Evolutionary conservation across 2,113 vertebrate species (phyloP), one percentile per base, ranked within the genome.

Genomic region (Monarcha castaneiventris): DNA sequence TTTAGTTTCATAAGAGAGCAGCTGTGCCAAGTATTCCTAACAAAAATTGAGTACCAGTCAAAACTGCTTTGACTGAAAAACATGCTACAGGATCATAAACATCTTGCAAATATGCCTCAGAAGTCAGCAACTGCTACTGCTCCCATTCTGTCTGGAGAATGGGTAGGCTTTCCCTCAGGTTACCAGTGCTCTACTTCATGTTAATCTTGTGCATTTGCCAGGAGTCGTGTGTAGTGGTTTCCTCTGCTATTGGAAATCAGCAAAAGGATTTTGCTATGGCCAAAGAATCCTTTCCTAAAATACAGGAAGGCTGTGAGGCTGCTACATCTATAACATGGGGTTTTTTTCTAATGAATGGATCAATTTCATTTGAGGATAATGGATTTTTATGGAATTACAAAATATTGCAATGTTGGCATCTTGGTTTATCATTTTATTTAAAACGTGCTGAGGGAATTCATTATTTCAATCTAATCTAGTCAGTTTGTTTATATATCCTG

Each of bases 1-100:
- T 92, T 94, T 83, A 35, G 49, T 87, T 93, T 96, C 74, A 39
- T 85, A 68, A 89, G 46, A 81, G 41, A 96, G 41, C 74, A 80
- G 41, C 49, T 89, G 55, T 66, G 83, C 92, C 71, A 92, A 94
- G 27, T n/a, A 46, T 78, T 85, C 41, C 37, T 93, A 83, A 80
- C 19, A 2, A 89, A 94, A 94, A 89, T 35, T 33, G 71, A 95
- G 54, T 58, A 72, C 62, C 55, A 58, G 64, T 94, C 91, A 90
- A 63, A 95, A 93, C 46, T 71, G 46, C 21, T 87, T 94, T 92
- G 39, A 62, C 68, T 72, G 58, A 68, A 86, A 63, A 81, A 62
- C 35, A 35, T 52, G 39, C 22, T 68, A 4, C 10, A 48, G 71
- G 46, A 48, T 74, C 69, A 87, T 35, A n/a, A 84, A 62, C 83